Base-by-base conservation (phyloP, 92 coral and sea anemone genomes). In the Porites rus region DNA sequence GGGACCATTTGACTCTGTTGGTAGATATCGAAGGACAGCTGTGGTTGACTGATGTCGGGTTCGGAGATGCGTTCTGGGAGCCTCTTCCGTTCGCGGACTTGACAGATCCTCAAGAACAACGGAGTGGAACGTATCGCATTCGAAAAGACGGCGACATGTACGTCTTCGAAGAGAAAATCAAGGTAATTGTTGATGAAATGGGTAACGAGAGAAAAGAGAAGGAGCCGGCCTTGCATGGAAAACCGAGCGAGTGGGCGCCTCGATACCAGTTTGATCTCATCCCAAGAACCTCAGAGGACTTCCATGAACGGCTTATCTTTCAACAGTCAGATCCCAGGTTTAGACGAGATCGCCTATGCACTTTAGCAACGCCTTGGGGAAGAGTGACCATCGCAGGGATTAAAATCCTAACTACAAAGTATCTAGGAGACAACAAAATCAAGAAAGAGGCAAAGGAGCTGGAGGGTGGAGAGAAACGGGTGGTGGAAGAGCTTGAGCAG, bases 41-140 rank as follows among this genome's bases (percentile, higher is more conserved):
- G n/a, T 88, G 92, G 92, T 24, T 92, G 56, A 78, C 72, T 14
- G 94, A 92, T 84, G 94, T 92, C 54, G 90, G 80, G 2, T 91
- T 78, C 75, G 94, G 92, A 7, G 91, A 79, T 72, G 1, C 60
- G 0, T 83, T 72, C 54, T 10, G 78, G 19, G 60, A 10, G 19
- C 94, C 94, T 46, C 86, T 91, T 63, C 87, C 70, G 14, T 67
- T 84, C 20, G 76, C 64, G 59, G 87, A 52, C 70, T 82, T 61
- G 10, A 72, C 64, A 74, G 87, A 82, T 31, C 51, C 10, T 8
- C 92, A 92, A 71, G 94, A 84, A 22, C 87, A 72, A 46, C 56
- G 51, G 38, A 79, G 77, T 51, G 79, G 86, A 38, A 19, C 60
- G 50, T 91, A 91, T 80, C 87, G 92, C 56, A 43, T 91, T 13